Conservation (phyloP, 2,797 vertebrate species). For the Potorous gilbertii region DNA sequence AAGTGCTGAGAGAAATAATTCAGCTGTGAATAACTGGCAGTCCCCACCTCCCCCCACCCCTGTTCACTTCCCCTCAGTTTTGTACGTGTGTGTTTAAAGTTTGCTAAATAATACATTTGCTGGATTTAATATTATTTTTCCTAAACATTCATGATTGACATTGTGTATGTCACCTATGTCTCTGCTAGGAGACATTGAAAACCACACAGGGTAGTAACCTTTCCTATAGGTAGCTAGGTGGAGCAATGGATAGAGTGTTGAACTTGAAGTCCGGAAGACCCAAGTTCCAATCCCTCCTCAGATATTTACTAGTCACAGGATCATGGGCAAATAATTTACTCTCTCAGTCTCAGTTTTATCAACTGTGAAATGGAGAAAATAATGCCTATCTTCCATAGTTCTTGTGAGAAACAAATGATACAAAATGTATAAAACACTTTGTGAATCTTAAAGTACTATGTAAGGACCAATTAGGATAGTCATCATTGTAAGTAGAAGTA, state of each 20-base stretch:
- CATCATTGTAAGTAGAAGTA: neutral
- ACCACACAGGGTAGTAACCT: neutral
- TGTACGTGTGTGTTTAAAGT: no score
- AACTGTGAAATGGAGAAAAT: neutral
- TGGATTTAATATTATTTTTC: neutral
- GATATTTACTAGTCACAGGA: neutral
- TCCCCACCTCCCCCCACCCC: neutral
- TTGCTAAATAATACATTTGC: neutral
- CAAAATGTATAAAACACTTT: neutral
- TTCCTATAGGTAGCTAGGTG: neutral
- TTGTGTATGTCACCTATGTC: neutral
- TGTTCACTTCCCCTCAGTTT: neutral
- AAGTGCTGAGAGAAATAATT: neutral
- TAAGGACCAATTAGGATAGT: neutral
- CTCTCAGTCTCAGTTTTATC: neutral
- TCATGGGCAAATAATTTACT: neutral
- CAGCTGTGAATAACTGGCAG: neutral
- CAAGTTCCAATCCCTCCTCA: neutral
- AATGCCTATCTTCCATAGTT: neutral
- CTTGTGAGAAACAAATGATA: neutral
- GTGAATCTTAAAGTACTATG: neutral
- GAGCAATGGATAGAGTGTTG: neutral
- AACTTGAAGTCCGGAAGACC: neutral
- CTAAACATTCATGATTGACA: neutral
- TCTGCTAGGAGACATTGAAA: neutral